phyloP scores from a whole-genome alignment of 2,797 vertebrate genomes.

The Tinamus major region DNA sequence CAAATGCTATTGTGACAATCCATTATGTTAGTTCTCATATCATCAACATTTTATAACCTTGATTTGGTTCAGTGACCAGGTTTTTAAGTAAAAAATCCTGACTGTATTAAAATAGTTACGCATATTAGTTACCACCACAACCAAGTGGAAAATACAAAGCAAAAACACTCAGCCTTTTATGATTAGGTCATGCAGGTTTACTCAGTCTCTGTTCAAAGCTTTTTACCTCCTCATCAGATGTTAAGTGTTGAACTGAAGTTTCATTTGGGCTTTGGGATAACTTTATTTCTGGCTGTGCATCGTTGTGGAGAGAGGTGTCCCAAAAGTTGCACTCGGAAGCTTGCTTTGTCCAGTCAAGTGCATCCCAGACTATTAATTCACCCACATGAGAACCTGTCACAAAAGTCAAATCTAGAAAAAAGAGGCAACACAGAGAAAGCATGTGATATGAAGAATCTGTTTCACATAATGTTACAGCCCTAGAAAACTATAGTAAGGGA shows the following conservation, averaged over 20 bases:
- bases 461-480: neutral
- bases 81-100: neutral
- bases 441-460: neutral
- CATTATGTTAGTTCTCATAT: neutral
- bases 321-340: constrained; percentile 89
- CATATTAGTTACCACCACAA: neutral
- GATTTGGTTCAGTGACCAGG: neutral
- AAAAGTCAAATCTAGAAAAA: constrained; percentile 84
- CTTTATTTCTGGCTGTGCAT: constrained; percentile 85
- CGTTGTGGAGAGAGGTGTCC: constrained; percentile 83
- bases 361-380: constrained; percentile 93
- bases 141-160: neutral
- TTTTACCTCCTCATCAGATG: constrained; percentile 90
- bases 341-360: constrained; percentile 87
- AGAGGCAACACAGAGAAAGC: neutral
- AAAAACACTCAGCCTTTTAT: neutral
- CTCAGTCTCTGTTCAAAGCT: neutral
- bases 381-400: constrained; percentile 92
- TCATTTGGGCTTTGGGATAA: constrained; percentile 87
- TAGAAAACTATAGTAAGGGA: neutral
- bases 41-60: neutral
- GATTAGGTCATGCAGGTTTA: neutral
- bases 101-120: neutral
- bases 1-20: neutral
- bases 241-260: constrained; percentile 90